A percentile compares a stretch with the other conserved stretches of the same genome.
Evolutionary conservation across 1,140 invertebrate genomes (phyloP).

Genomic region (Drosophila ohnishii): DNA sequence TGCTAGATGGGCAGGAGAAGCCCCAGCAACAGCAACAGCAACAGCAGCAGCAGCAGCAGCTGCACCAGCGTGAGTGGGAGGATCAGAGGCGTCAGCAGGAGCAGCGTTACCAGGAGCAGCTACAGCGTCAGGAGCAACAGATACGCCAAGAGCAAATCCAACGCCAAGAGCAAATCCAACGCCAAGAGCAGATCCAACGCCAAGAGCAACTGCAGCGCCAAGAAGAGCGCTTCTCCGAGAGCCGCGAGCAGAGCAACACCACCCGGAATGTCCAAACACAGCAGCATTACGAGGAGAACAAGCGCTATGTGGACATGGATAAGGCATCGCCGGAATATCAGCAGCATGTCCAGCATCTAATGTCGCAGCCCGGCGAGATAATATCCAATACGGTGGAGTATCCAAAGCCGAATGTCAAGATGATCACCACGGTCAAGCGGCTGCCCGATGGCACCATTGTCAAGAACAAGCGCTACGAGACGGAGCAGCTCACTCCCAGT

Average conservation of each 20-base stretch:
- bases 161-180: conserved; percentile 43
- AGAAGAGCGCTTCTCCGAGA: conserved; percentile 67
- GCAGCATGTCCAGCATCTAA: conserved; percentile 75
- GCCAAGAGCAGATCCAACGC: conserved; percentile 26
- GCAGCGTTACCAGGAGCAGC: conserved; percentile 42
- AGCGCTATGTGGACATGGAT: conserved; percentile 80
- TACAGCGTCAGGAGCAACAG: conserved; percentile 45
- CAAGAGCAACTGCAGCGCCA: conserved; percentile 50
- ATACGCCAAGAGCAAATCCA: conserved; percentile 26
- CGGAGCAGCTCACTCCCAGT: conserved; percentile 77
- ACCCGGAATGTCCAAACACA: conserved; percentile 73
- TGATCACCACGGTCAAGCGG: conserved; percentile 86
- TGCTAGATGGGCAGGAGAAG: conserved; percentile 50
- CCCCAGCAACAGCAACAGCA: conserved; percentile 28
- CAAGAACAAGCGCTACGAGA: conserved; percentile 86
- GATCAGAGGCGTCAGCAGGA: conserved; percentile 47
- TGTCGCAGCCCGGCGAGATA: conserved; percentile 81
- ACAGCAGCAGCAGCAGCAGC: conserved; percentile 31
- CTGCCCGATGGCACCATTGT: conserved; percentile 87
- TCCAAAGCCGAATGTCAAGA: conserved; percentile 86
- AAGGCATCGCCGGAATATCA: conserved; percentile 80
- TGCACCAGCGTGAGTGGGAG: conserved; percentile 28
- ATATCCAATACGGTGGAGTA: conserved; percentile 85
- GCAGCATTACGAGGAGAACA: conserved; percentile 74
- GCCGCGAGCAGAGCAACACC: conserved; percentile 66